Percentiles rank a stretch among this genome's conserved stretches.
phyloP scores from a whole-genome alignment of 2,888 invertebrate genomes.

The Hirtodrosophila trivittata region DNA sequence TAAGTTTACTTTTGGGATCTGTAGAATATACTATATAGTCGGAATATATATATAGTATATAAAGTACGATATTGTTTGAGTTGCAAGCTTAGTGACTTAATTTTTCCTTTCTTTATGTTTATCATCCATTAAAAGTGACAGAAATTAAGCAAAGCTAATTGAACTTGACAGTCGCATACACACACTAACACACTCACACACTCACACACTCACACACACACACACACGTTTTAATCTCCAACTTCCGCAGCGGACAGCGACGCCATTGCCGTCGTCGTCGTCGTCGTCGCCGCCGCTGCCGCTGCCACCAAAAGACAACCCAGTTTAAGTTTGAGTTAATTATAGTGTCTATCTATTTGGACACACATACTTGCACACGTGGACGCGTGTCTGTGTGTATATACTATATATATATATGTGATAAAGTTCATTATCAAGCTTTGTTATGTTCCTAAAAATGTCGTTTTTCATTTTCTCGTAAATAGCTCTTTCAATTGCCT shows the following conservation, averaged over 20 bases:
- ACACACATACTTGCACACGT: slow-evolving; percentile 3
- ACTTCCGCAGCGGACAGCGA: slow-evolving; percentile 68
- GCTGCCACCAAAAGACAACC: slow-evolving; percentile 40
- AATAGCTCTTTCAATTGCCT: slow-evolving; percentile 51
- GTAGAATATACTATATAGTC: no score
- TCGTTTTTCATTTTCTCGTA: slow-evolving; percentile 36
- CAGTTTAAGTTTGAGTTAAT: slow-evolving; percentile 48
- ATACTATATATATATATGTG: slow-evolving; percentile 8
- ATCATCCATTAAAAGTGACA: slow-evolving; percentile 48
- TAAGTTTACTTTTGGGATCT: no score
- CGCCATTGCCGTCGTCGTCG: slow-evolving; percentile 24
- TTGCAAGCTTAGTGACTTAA: slow-evolving; percentile 1
- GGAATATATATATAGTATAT: no score
- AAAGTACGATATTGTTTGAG: no score
- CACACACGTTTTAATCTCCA: slow-evolving; percentile 59
- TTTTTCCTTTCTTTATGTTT: slow-evolving; percentile 14
- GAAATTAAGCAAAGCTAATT: slow-evolving; percentile 67
- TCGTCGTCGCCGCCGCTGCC: slow-evolving; percentile 10
- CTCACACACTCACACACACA: slow-evolving; percentile 23
- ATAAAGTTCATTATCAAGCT: slow-evolving; percentile 59
- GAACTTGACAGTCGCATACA: slow-evolving; percentile 56
- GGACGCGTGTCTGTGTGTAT: background rate
- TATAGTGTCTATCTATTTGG: slow-evolving; percentile 37
- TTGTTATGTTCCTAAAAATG: slow-evolving; percentile 39
- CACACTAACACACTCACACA: slow-evolving; percentile 22